Base-by-base conservation (phyloP, 2,797 vertebrate genomes). In the Parambassis ranga region DNA sequence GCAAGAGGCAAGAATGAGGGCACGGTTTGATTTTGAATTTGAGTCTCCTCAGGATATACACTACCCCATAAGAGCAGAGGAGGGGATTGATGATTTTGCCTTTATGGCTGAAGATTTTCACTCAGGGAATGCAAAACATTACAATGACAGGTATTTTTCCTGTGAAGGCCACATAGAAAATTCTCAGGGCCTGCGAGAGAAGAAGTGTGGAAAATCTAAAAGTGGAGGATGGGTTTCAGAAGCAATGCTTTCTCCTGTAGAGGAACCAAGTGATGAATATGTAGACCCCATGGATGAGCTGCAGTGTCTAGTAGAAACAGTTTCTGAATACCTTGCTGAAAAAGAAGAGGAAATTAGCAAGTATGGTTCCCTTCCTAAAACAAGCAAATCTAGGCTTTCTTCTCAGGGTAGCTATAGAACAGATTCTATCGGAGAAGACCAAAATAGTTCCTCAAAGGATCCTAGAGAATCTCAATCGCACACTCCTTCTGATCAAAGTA, bases 341-440 rank as follows among this genome's bases (percentile, higher is more conserved):
- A 99, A 99, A 82, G 97, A 99, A 76, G 94, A 99, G 68, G 97
- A 99, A 91, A 98, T 98, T 56, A 98, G 90, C 68, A 96, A 92
- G 55, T 97, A 96, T 66, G 92, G 92, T 62, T 91, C 93, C 0
- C 83, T 98, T 79, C 90, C 95, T 30, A 92, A 93, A 86, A 90
- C 88, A 7, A 92, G 71, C 80, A 92, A 91, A 78, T 91, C 91
- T 19, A 89, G 87, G 42, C 56, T 92, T 5, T 92, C 89, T 5
- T 91, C 90, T 46, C 84, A 75, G 43, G 84, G 80, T 56, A 93
- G 80, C 69, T 66, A 77, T 78, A 87, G 59, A 78, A 87, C 83
- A 0, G 79, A 90, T 87, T 92, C 90, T 62, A 69, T 83, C 36
- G 68, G 53, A 71, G 93, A 93, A 41, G 77, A 84, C 15, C 84